Base-by-base conservation (phyloP, 2,113 vertebrate species). In the Jaculus jaculus region DNA sequence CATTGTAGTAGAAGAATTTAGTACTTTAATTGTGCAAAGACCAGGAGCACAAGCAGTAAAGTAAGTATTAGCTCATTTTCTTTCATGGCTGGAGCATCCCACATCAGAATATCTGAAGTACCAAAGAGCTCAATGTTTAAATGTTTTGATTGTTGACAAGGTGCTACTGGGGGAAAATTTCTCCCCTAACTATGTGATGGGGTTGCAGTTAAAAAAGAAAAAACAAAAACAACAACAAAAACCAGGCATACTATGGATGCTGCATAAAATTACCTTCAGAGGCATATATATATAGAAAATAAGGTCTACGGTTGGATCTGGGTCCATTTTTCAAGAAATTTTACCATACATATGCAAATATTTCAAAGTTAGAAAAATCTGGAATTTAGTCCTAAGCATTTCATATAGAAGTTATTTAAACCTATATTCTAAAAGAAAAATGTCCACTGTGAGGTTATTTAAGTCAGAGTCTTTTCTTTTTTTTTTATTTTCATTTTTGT, bases 1-100 rank as follows among this genome's bases (percentile, higher is more conserved):
- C 95, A 96, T 99, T 97, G 98, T 99, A n/a, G 98, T 99, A 84
- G 97, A 98, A 94, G 98, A 98, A 96, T 98, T 99, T 89, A 98
- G 98, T 95, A 98, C 99, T 79, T 97, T 97, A 21, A 97, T 99
- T 95, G 98, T 99, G 1, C 99, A 99, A 91, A 98, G 99, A 95
- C 98, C 99, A 54, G 99, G 99, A 95, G 99, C 99, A 92, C 99
- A 99, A 98, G 99, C 99, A 96, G 96, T 99, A 95, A 99, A 99
- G 99, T 99, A 96, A 92, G 98, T 93, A 39, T 63, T 65, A 7
- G 42, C 84, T 77, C 54, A 37, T 90, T 93, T 93, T 92, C 17
- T 94, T 87, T 91, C 42, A 63, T 10, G 68, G 12, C 17, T 61
- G 73, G 12, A 69, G 20, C 28, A 61, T 12, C 51, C 54, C 23